A percentile compares a stretch with the other conserved stretches of the same genome.
These are phyloP conservation scores for Norana najaformis DNA, from an alignment of 2,888 invertebrate genomes.

Conservation along the genomic window DNA sequence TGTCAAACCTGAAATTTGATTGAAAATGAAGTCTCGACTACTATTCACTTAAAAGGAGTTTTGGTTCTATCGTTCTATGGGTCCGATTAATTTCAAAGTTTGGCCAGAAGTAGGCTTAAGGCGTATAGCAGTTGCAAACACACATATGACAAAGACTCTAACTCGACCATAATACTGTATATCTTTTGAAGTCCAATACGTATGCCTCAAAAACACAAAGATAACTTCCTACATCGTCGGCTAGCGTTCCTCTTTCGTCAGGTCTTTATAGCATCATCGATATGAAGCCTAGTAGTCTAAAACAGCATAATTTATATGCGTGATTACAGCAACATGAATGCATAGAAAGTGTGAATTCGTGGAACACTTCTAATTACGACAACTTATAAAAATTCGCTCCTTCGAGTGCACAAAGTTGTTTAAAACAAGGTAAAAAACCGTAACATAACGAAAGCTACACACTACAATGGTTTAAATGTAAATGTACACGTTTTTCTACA, in stretches of 20 bases:
- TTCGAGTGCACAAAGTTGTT: too few relatives aligned
- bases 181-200: not conserved
- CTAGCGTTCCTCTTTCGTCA: not conserved
- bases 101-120: not conserved
- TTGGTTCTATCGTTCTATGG: not conserved
- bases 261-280: not conserved
- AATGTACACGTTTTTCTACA: too few relatives aligned
- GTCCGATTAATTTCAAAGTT: not conserved
- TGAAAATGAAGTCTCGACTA: not conserved
- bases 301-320: not conserved
- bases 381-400: too few relatives aligned
- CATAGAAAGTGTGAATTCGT: too few relatives aligned
- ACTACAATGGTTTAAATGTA: too few relatives aligned
- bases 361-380: not conserved
- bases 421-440: too few relatives aligned
- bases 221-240: not conserved
- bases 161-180: not conserved
- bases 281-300: not conserved
- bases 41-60: not conserved
- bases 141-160: not conserved
- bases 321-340: not conserved
- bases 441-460: too few relatives aligned
- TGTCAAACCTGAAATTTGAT: not conserved
- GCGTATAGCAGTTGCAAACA: not conserved
- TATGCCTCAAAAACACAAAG: not conserved